Conservation (phyloP, 1,140 invertebrate species). For the Nomia melanderi region DNA sequence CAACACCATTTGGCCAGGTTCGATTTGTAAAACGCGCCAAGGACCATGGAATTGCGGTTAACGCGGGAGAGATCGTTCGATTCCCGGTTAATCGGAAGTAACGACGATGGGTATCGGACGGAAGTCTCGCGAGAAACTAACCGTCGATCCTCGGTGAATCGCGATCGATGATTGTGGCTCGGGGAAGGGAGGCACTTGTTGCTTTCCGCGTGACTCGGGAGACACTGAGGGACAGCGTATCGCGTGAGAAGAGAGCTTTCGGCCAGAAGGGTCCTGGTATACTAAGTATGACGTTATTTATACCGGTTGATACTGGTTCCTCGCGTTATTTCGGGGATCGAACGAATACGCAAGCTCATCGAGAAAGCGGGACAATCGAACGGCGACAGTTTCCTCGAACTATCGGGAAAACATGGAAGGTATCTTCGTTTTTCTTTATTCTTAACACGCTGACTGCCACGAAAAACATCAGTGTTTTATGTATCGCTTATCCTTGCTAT, state of each 20-base stretch:
- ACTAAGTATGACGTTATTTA: slow-evolving; percentile 53
- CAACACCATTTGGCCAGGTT: slow-evolving; percentile 6
- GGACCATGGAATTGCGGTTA: neutral
- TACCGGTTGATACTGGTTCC: slow-evolving; percentile 48
- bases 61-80: neutral
- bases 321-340: slow-evolving; percentile 52
- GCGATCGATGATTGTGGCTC: slow-evolving; percentile 37
- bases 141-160: neutral
- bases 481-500: too few species aligned
- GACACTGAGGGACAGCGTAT: slow-evolving; percentile 48
- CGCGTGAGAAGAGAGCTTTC: slow-evolving; percentile 13
- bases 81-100: neutral
- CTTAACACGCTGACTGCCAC: too few species aligned
- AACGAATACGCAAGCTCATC: slow-evolving; percentile 41
- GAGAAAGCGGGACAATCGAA: slow-evolving; percentile 52
- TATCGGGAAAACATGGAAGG: neutral
- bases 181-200: slow-evolving; percentile 52
- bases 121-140: too few species aligned
- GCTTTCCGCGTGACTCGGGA: slow-evolving; percentile 48
- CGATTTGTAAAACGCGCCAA: too few species aligned
- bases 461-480: too few species aligned
- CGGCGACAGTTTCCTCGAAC: neutral
- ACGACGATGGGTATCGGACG: neutral
- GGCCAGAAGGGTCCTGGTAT: slow-evolving; percentile 22
- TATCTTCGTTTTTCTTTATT: too few species aligned